These are phyloP conservation scores for Zootermopsis nevadensis DNA, from an alignment of 2,888 invertebrate genomes.

Conservation along the genomic window DNA sequence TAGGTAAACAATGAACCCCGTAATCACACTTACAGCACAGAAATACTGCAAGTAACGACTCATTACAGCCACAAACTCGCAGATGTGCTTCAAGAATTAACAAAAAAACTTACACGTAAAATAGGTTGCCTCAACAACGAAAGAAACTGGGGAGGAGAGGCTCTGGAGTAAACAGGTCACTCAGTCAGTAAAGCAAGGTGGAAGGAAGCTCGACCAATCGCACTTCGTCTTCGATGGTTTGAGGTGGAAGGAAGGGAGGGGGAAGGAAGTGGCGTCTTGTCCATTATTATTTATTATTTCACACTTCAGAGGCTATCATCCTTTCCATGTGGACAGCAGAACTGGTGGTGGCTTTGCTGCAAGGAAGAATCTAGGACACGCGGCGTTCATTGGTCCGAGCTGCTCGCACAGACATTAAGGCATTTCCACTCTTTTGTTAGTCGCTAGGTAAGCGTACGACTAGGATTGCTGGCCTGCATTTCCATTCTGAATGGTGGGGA, in stretches of 20 bases:
- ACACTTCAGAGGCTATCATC: not conserved
- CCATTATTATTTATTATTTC: not conserved
- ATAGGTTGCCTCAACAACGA: not conserved
- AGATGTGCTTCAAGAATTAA: not conserved
- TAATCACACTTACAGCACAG: too few relatives aligned
- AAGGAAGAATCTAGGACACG: not conserved
- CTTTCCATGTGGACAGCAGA: constrained; percentile 10
- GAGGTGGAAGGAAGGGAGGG: not conserved
- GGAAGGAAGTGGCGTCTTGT: not conserved
- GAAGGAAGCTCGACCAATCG: constrained; percentile 2
- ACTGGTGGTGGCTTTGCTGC: not conserved
- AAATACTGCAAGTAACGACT: too few relatives aligned
- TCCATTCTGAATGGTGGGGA: not conserved
- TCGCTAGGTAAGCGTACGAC: constrained; percentile 13
- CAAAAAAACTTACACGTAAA: not conserved
- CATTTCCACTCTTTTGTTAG: not conserved
- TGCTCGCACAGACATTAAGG: not conserved
- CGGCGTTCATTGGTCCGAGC: not conserved
- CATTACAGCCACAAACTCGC: not conserved
- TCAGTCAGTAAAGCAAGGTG: not conserved
- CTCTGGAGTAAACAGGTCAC: not conserved
- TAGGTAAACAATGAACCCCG: not conserved
- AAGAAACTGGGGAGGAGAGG: not conserved
- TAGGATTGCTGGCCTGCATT: not conserved
- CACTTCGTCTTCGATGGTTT: not conserved